Conservation (phyloP, 2,888 invertebrate species). For the Laspeyria flexula region DNA sequence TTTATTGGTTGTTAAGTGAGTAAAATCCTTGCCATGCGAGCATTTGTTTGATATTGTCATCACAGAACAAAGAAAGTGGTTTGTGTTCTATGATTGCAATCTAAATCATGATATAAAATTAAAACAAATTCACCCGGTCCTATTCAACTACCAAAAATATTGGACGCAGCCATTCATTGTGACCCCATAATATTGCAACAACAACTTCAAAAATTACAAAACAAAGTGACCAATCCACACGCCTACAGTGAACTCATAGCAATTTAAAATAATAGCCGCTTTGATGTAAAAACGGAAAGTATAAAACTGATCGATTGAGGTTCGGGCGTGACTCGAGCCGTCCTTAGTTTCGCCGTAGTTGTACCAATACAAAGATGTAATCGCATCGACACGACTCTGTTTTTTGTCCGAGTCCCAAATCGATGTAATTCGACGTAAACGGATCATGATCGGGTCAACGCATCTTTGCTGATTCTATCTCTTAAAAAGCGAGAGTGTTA, state of each 20-base stretch:
- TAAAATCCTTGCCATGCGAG: no score
- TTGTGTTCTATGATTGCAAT: no score
- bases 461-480: constrained; percentile 19
- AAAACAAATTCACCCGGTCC: no score
- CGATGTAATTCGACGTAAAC: constrained; percentile 30
- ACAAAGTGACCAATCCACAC: constrained; percentile 21
- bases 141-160: no score
- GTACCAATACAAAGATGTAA: constrained; percentile 36
- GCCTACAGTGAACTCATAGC: constrained; percentile 20
- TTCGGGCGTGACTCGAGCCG: constrained; percentile 41
- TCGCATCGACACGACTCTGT: constrained; percentile 43
- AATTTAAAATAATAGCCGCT: constrained; percentile 30
- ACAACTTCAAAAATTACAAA: constrained; percentile 12
- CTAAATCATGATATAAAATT: no score
- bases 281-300: constrained; percentile 56
- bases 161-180: no score
- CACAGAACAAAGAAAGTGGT: no score
- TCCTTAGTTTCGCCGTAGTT: constrained; percentile 41
- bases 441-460: constrained; percentile 47
- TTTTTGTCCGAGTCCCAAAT: constrained; percentile 38
- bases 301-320: constrained; percentile 36
- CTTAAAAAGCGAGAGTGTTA: constrained; percentile 40
- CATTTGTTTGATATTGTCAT: no score
- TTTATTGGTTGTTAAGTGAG: no score
- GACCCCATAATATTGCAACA: no score